These are phyloP conservation scores for Sterna hirundo DNA, from an alignment of 2,113 vertebrate species.

Conservation along the genomic window DNA sequence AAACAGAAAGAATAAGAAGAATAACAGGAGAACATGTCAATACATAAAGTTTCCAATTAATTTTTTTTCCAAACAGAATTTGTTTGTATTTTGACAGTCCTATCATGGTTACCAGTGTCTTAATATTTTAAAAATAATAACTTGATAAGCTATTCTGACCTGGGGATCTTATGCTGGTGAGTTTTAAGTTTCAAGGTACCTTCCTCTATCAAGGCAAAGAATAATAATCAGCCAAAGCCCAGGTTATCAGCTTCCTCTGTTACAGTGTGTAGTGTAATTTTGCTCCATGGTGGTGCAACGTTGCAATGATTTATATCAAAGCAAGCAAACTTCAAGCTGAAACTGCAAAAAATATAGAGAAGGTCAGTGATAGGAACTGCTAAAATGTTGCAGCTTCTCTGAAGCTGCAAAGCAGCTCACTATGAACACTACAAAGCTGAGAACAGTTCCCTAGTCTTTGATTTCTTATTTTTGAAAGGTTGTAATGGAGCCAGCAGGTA, in stretches of 20 bases:
- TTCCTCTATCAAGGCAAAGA: neutral
- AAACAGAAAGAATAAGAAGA: neutral
- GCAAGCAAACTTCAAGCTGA: constrained; percentile 48
- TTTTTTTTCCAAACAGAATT: neutral
- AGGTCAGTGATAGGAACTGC: constrained; percentile 40
- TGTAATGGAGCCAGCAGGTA: neutral
- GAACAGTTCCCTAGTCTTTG: constrained; percentile 21
- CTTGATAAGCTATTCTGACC: neutral
- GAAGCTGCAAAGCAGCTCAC: neutral
- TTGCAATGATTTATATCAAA: constrained; percentile 59
- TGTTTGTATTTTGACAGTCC: neutral
- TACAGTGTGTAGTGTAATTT: neutral
- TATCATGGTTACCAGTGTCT: neutral
- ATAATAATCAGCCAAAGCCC: neutral
- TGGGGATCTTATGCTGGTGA: neutral
- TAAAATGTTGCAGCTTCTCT: constrained; percentile 29
- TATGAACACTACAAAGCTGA: constrained; percentile 33
- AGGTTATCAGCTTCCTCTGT: neutral
- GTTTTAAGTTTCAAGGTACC: neutral
- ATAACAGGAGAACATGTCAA: neutral
- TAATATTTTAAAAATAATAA: neutral
- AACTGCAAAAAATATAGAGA: constrained; percentile 30
- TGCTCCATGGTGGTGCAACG: neutral
- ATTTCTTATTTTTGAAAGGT: constrained; percentile 33
- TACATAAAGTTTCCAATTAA: neutral